Base-by-base conservation (phyloP, 2,113 vertebrate species). In the Heloderma charlesbogerti region DNA sequence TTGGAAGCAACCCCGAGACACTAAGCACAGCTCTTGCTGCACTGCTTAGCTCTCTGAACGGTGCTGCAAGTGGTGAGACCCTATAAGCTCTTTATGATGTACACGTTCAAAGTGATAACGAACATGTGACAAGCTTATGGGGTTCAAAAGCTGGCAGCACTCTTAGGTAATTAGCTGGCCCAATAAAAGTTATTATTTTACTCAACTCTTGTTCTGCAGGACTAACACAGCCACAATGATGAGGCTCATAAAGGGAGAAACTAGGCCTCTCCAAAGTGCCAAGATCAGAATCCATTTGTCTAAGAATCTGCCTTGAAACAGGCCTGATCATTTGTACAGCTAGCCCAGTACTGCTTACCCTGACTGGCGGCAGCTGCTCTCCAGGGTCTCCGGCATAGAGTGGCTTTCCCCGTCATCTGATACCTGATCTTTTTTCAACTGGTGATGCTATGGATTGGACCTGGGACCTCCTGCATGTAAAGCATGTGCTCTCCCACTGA, bases 131-230 rank as follows among this genome's bases (percentile, higher is more conserved):
- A 40, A 16, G 27, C 31, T 45, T 25, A 67, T 6, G 12, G 40
- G 77, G 75, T 66, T 79, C 75, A 67, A 79, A 34, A 88, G 86
- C 48, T 43, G 69, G 79, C 79, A 89, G 54, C 3, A 45, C 25
- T 89, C 75, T 25, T 20, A 9, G 66, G 45, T 51, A 83, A 83
- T 83, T 69, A 54, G 67, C 2, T 57, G 51, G n/a, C 22, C n/a
- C 48, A 72, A 74, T 74, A 83, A 89, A 82, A 69, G 37, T 83
- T 89, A 72, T 72, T 66, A 69, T 74, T 57, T 81, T 67, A 67
- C 87, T 63, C 31, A 8, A 20, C 43, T 16, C 40, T 80, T 34
- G 43, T 37, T 69, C 63, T 67, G 60, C 20, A 20, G 5, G 29
- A 43, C 29, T 60, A 29, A 34, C 13, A 57, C 7, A 72, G 48